Base-by-base conservation (phyloP, 1,140 invertebrate species). In the Temnothorax curvispinosus region DNA sequence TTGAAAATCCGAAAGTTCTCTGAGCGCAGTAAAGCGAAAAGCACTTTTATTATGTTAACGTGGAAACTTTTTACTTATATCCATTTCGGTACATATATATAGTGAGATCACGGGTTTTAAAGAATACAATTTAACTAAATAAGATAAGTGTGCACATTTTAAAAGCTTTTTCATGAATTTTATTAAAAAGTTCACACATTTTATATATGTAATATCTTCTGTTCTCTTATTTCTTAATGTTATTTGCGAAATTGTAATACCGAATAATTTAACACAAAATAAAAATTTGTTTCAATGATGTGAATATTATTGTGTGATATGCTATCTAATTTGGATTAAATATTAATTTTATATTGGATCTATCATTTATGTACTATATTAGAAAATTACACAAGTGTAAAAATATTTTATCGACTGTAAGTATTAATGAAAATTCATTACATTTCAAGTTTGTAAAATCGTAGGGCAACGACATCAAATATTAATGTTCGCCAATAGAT, bases 1-100 rank as follows among this genome's bases (percentile, higher is more conserved):
- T 84, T 84, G 54, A 84, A 84, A 84, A 84, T 84, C 54, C 54
- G n/a, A 74, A 84, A 84, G 80, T 84, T 64, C 27, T 38, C 32
- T 8, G 41, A 32, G 15, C 64, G 64, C 50, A 27, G 27, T 38
- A 75, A 84, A 84, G 69, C 35, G 44, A 75, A 60, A 75, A 84
- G 54, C 69, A 27, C 56, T 75, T 75, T 84, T 84, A 84, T 84
- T 84, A 84, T 74, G 69, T 84, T 84, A 84, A 84, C 54, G 18
- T 54, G 27, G 0, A 74, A 84, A 74, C 80, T 84, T 84, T 4
- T 60, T 35, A 47, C 32, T 60, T 56, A 62, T 62, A 74, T 84
- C 13, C n/a, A 62, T 75, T 75, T 62, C 41, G 32, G 18, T 47
- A n/a, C 32, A 27, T 27, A 27, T 27, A 27, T 27, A 27, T 27